Base-by-base conservation (phyloP, 1,140 invertebrate genomes). In the Yoshiicerus persimilis region DNA sequence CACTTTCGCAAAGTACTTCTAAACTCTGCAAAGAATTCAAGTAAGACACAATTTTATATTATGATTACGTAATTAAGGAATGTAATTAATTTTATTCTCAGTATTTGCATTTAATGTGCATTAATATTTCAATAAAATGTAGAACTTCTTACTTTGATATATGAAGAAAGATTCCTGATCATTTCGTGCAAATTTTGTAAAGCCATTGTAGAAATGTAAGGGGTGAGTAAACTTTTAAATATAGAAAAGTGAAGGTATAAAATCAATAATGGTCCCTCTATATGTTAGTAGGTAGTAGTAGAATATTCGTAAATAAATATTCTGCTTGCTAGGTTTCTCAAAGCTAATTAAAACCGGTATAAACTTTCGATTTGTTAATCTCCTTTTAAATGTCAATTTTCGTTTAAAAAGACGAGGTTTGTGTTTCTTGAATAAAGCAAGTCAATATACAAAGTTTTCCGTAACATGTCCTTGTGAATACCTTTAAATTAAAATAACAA, bases 1-100 rank as follows among this genome's bases (percentile, higher is more conserved):
- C 90, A 70, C 88, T 89, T n/a, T 91, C 90, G 70, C 90, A 91
- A 6, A 91, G 70, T 34, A 90, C 89, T 80, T 91, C 90, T 38
- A 91, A 64, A 88, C 89, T 91, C 90, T 91, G 32, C 0, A 88
- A 89, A 25, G 25, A n/a, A n/a, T n/a, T 2, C 1, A 32, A 32
- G 25, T 9, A 23, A 20, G 20, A n/a, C 16, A 4, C 39, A 41
- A 6, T 8, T 6, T 47, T 47, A 47, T 13, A 41, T 41, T 41
- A 41, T 8, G 13, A 41, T 41, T 6, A n/a, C n/a, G 6, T 41
- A 41, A 41, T 41, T 41, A 41, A 13, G 13, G 13, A 41, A 13
- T 6, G 39, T 41, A 47, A 47, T 47, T 10, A 47, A n/a, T n/a
- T n/a, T n/a, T n/a, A n/a, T n/a, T n/a, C n/a, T n/a, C n/a, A n/a